A percentile compares a stretch with the other conserved stretches of the same genome.
Conservation (phyloP, 1,140 invertebrate species). For the Gerris buenoi region DNA sequence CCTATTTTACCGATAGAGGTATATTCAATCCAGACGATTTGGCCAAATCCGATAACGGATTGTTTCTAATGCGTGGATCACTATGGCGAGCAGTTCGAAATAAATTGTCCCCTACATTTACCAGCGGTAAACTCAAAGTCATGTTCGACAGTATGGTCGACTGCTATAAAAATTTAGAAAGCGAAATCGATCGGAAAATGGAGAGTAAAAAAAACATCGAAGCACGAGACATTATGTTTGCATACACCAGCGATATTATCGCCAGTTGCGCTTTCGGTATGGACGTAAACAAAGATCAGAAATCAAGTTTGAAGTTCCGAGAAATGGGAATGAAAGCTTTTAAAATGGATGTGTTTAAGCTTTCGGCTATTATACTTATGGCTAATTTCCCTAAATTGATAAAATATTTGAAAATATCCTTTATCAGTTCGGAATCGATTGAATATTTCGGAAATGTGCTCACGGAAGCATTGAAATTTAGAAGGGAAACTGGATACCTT, state of each 20-base stretch:
- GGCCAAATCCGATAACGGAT: conserved; percentile 2
- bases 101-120: conserved; percentile 42
- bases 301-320: conserved; percentile 35
- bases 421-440: conserved; percentile 12
- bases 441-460: conserved; percentile 18
- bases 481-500: conserved; percentile 11
- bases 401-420: conserved; percentile 6
- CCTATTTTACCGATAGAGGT: conserved; percentile 24
- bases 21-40: conserved; percentile 9
- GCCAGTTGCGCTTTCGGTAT: conserved; percentile 41
- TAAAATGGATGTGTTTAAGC: conserved; percentile 12
- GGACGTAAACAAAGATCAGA: conserved; percentile 34
- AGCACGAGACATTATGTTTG: conserved; percentile 32
- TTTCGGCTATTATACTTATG: background rate
- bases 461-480: conserved; percentile 17
- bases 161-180: conserved; percentile 29
- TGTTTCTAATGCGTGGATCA: conserved; percentile 23
- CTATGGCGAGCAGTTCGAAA: conserved; percentile 39
- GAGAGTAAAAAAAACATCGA: conserved; percentile 26
- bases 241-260: conserved; percentile 39
- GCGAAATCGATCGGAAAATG: conserved; percentile 23
- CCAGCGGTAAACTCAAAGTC: conserved; percentile 39
- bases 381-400: conserved; percentile 10
- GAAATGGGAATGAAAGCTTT: conserved; percentile 26
- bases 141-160: conserved; percentile 35